Percentiles rank a stretch among this genome's conserved stretches.
phyloP scores from a whole-genome alignment of 2,113 vertebrate species.

The Prinia subflava region DNA sequence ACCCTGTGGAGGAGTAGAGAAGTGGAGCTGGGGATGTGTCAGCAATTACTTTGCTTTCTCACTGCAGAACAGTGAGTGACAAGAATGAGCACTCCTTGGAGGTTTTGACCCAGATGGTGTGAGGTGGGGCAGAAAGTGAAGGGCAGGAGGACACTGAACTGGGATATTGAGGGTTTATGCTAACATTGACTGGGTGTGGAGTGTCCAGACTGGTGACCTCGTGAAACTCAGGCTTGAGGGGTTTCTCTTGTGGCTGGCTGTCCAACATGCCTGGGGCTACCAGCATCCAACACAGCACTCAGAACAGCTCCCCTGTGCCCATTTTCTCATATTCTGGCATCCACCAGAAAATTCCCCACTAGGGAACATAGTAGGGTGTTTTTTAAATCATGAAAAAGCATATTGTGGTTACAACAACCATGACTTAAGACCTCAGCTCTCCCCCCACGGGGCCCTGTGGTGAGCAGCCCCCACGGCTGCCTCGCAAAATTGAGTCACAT shows the following conservation, averaged over 20 bases:
- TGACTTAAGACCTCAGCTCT: constrained; percentile 17
- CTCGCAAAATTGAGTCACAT: background rate
- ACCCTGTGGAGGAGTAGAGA: background rate
- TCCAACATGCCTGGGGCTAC: background rate
- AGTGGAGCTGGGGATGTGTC: background rate
- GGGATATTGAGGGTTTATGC: background rate
- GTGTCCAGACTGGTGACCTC: background rate
- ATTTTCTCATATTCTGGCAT: background rate
- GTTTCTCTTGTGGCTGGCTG: background rate
- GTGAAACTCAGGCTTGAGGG: background rate
- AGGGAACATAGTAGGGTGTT: background rate
- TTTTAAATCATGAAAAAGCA: background rate
- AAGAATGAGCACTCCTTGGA: background rate
- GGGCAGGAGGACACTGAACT: background rate
- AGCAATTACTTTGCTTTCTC: background rate
- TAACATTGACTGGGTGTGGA: background rate
- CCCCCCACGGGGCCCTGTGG: background rate
- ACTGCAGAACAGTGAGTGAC: background rate
- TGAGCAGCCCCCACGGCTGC: background rate
- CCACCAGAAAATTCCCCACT: background rate
- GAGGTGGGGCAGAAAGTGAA: background rate
- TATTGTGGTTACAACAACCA: background rate
- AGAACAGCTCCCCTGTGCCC: background rate
- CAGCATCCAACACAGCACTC: background rate
- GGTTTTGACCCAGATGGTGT: background rate